These are phyloP conservation scores for Ricordea florida DNA, from an alignment of 92 coral and sea anemone species.

Conservation along the genomic window DNA sequence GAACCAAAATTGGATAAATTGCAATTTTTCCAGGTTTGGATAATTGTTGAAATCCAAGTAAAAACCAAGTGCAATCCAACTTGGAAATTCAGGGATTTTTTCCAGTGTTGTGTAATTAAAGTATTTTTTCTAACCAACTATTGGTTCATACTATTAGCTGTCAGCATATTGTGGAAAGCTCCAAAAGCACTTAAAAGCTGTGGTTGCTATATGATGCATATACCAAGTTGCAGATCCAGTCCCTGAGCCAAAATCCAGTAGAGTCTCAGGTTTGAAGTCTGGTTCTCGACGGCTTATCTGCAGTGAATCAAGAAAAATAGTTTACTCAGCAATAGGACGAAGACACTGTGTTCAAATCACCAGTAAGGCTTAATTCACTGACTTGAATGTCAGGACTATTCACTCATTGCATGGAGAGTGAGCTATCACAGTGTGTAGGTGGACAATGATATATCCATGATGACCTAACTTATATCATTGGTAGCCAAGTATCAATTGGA, in stretches of 20 bases:
- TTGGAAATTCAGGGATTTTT: conserved; percentile 3
- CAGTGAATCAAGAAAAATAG: neutral
- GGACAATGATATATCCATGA: too few species aligned
- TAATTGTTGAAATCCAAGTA: conserved; percentile 9
- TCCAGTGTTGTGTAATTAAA: too few species aligned
- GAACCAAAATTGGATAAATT: conserved; percentile 20
- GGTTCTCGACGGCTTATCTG: conserved; percentile 87
- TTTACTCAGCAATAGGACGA: neutral
- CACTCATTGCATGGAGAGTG: too few species aligned
- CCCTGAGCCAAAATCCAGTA: conserved; percentile 97
- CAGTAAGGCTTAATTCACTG: neutral
- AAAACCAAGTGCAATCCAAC: neutral
- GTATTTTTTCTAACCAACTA: too few species aligned
- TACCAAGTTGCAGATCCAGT: conserved; percentile 88
- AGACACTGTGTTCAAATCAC: neutral
- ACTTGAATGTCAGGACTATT: too few species aligned
- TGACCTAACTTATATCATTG: too few species aligned
- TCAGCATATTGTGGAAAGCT: neutral
- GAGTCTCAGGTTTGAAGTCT: conserved; percentile 85
- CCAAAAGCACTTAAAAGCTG: neutral
- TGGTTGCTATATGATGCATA: neutral
- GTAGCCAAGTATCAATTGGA: too few species aligned
- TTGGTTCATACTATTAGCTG: neutral
- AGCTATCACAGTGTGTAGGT: neutral
- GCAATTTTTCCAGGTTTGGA: conserved; percentile 14